A percentile compares a stretch with the other conserved stretches of the same genome.
phyloP scores from a whole-genome alignment of 1,140 invertebrate genomes.

The Sinella curviseta region DNA sequence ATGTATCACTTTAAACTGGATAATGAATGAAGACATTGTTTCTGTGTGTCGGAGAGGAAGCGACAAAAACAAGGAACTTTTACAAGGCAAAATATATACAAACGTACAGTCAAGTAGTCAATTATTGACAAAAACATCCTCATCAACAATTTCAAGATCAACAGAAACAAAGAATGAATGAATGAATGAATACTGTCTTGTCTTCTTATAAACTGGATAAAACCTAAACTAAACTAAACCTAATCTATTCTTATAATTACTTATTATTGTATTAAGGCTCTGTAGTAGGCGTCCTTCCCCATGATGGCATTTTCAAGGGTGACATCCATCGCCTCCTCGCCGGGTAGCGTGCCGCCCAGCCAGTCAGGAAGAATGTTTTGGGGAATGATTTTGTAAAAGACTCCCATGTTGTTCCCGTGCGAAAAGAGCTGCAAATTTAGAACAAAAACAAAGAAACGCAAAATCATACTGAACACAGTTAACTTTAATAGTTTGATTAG shows the following conservation, averaged over 20 bases:
- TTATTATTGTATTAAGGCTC: conserved; percentile 2
- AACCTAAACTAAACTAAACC: no score
- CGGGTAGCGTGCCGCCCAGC: background rate
- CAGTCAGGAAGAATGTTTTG: background rate
- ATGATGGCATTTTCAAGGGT: background rate
- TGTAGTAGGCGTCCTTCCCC: conserved; percentile 16
- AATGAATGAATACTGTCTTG: background rate
- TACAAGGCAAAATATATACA: no score
- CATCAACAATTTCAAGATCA: background rate
- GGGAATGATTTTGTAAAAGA: conserved; percentile 1
- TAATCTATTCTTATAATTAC: no score
- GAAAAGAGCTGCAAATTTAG: conserved; percentile 1
- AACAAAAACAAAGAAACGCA: no score
- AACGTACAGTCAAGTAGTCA: no score
- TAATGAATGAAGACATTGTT: background rate
- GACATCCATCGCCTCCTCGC: background rate
- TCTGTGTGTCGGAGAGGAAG: no score
- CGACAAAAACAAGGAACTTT: no score
- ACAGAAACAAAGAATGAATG: background rate
- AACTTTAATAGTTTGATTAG: no score
- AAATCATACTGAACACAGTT: no score
- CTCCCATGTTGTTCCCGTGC: background rate
- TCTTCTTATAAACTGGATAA: no score
- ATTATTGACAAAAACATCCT: background rate
- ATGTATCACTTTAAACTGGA: no score